Percentiles rank a stretch among this genome's conserved stretches.
Evolutionary conservation across 2,113 vertebrate genomes (phyloP).

Genomic region (Tapirus terrestris): DNA sequence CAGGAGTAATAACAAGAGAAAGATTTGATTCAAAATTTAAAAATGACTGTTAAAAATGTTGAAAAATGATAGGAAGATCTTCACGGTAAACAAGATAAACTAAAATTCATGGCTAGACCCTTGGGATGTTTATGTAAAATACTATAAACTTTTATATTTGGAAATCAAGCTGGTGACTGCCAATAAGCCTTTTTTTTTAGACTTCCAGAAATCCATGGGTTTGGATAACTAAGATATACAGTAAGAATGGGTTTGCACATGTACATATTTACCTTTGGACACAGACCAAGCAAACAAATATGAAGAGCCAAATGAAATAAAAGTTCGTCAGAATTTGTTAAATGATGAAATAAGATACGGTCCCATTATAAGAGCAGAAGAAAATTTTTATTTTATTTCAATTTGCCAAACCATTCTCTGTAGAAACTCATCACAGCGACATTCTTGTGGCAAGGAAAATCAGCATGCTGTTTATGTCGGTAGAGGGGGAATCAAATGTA

Average conservation of each 20-base stretch:
- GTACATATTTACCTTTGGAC: conserved; percentile 43
- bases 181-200: conserved; percentile 22
- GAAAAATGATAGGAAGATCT: not conserved
- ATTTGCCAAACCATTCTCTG: not conserved
- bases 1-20: not conserved
- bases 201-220: conserved; percentile 34
- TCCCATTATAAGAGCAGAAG: not conserved
- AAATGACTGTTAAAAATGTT: not conserved
- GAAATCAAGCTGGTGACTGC: not conserved
- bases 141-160: not conserved
- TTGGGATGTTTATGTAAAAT: conserved; percentile 14
- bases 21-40: not conserved
- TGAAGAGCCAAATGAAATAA: conserved; percentile 2
- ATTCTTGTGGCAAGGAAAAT: not conserved
- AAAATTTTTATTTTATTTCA: conserved; percentile 24
- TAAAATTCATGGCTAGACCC: not conserved
- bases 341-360: conserved; percentile 16
- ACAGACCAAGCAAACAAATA: conserved; percentile 23
- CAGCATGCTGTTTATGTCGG: not conserved
- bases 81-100: not conserved
- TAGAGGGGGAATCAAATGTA: not conserved
- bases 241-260: not conserved
- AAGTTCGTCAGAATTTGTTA: conserved; percentile 2
- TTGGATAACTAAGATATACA: not conserved
- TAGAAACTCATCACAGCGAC: not conserved